Base-by-base conservation (phyloP, 2,113 vertebrate genomes). In the Lepisosteus osseus region DNA sequence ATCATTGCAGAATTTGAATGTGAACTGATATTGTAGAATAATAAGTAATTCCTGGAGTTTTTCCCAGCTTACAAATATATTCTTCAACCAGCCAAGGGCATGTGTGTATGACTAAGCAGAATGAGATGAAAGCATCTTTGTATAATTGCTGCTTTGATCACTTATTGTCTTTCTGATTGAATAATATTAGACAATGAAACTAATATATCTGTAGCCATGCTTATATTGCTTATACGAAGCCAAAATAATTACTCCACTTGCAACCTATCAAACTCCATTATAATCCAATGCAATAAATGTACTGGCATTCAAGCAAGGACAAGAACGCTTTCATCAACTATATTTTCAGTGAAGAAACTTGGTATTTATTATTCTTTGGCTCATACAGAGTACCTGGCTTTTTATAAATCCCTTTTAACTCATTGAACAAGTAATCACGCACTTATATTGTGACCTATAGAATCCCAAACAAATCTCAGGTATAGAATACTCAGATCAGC, bases 51-150 rank as follows among this genome's bases (percentile, higher is more conserved):
- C 7, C n/a, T 59, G 56, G 56, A 59, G 56, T 59, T 59, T 59
- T 59, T 59, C 56, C 56, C 56, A 59, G 56, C n/a, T 3, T 59
- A 59, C 56, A 59, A n/a, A 13, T 59, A 59, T 12, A 59, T 51
- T 51, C 47, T 51, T 3, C 56, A 59, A n/a, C n/a, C 56, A 59
- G 56, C 56, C n/a, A 59, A 59, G 56, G 56, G 56, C 56, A 59
- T 59, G 7, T 59, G n/a, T 59, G 56, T 59, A 59, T 59, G 56
- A 59, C 56, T 59, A 59, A 59, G 56, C n/a, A 59, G n/a, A 59
- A 2, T 59, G 56, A 59, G 56, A 59, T 59, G 56, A 59, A 14
- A 59, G 11, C 3, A n/a, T 59, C n/a, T 59, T 59, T 4, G n/a
- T 14, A 59, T 59, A 59, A 59, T 4, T 12, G 11, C n/a, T 59